A percentile compares a stretch with the other conserved stretches of the same genome.
Conservation (phyloP, 2,888 invertebrate genomes). For the Cosmorhoe ocellata region DNA sequence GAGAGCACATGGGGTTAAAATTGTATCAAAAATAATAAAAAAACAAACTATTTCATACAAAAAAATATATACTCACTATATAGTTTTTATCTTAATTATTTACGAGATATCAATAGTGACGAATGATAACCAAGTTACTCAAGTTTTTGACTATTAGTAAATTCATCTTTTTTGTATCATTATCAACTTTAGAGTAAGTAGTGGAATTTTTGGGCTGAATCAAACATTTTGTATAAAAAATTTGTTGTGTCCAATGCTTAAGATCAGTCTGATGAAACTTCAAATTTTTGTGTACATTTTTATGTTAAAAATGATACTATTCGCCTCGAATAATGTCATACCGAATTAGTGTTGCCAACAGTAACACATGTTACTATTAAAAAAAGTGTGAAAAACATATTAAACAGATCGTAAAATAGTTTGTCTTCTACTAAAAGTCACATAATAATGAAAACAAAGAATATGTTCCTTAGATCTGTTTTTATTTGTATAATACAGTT, state of each 20-base stretch:
- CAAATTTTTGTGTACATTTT: slow-evolving; percentile 39
- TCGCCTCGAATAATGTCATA: slow-evolving; percentile 69
- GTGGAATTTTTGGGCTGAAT: no score
- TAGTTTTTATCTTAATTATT: no score
- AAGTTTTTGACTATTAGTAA: no score
- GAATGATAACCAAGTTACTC: no score
- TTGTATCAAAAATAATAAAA: neutral
- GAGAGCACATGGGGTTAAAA: slow-evolving; percentile 1
- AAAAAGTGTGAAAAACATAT: slow-evolving; percentile 72
- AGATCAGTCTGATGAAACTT: slow-evolving; percentile 47
- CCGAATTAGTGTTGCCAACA: slow-evolving; percentile 58
- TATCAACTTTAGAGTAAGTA: no score
- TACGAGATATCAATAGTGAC: no score
- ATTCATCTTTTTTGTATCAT: no score
- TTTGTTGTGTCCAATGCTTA: neutral
- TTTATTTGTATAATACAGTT: slow-evolving; percentile 37
- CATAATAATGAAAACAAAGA: slow-evolving; percentile 52
- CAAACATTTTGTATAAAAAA: no score
- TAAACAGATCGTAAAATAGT: slow-evolving; percentile 67
- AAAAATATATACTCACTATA: no score
- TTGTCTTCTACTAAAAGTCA: slow-evolving; percentile 71
- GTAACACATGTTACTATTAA: slow-evolving; percentile 59
- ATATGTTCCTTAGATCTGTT: slow-evolving; percentile 38
- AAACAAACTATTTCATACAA: no score
- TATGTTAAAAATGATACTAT: slow-evolving; percentile 69